Conservation (phyloP, 2,888 invertebrate genomes). For the Clanis bilineata region DNA sequence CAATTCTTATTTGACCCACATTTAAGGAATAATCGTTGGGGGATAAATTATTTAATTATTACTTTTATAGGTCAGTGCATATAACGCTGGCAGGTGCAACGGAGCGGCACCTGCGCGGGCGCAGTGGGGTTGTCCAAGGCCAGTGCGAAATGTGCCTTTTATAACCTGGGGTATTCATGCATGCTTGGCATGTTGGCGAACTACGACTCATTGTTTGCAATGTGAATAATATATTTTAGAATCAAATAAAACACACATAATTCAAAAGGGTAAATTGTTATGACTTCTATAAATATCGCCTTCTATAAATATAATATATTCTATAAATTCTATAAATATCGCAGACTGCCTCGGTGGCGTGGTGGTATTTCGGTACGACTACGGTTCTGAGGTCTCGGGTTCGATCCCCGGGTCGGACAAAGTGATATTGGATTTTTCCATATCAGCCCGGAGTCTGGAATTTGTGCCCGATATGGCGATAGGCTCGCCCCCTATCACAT, state of each 20-base stretch:
- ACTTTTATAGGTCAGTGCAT: slow-evolving; percentile 79
- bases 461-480: too few species aligned
- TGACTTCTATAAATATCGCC: too few species aligned
- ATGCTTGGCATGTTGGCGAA: background rate
- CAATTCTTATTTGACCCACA: slow-evolving; percentile 74
- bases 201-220: slow-evolving; percentile 3
- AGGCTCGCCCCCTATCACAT: too few species aligned
- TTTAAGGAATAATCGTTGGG: slow-evolving; percentile 68
- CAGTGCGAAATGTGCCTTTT: slow-evolving; percentile 32
- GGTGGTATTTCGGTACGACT: too few species aligned
- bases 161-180: slow-evolving; percentile 6
- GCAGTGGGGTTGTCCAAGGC: slow-evolving; percentile 67
- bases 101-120: slow-evolving; percentile 64
- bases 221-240: slow-evolving; percentile 4
- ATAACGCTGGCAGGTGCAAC: slow-evolving; percentile 73
- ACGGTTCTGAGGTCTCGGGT: too few species aligned
- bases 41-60: slow-evolving; percentile 77
- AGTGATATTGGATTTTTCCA: too few species aligned
- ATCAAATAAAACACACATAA: background rate
- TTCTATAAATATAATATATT: too few species aligned
- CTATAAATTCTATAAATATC: too few species aligned
- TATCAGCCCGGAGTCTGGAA: too few species aligned
- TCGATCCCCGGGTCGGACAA: too few species aligned
- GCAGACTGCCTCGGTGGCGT: too few species aligned
- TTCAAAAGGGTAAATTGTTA: background rate